Evolutionary conservation across 1,140 invertebrate species (phyloP), one percentile per base, ranked within the genome.

Genomic region (Lasioglossum albipes): DNA sequence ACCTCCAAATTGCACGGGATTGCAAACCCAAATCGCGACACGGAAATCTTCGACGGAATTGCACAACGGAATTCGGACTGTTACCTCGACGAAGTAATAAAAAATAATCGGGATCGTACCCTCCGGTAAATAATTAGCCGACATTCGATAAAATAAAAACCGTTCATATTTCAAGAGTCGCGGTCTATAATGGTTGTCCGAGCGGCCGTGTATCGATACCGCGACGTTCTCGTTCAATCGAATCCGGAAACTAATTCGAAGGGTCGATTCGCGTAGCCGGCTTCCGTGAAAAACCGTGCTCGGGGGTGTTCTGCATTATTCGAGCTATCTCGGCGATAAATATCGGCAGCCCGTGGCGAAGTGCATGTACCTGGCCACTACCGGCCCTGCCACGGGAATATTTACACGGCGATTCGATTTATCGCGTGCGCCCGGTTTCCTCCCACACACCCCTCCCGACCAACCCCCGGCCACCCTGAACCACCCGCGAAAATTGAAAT

Each of bases 171-270:
- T 36, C 36, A 36, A 36, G 36, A 36, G 36, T 36, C 36, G 36
- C 3, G 36, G 36, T 5, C 36, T 36, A 36, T 36, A 36, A 5
- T 36, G 36, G 36, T 36, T 36, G 36, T 36, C 5, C 36, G 5
- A 36, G 36, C 36, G 36, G 36, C 36, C 36, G 36, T 36, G 36
- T 36, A 36, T 36, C 36, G 36, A 5, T 4, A 36, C 36, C 36
- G 36, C 36, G 36, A 36, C 36, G 36, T 36, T 5, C 36, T 36
- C 76, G 67, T 64, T 83, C 74, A 66, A 86, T 84, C 87, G 84
- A 79, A 82, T 80, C 64, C 70, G 74, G 69, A 72, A 88, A 83
- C 87, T 86, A 86, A 88, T 87, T 87, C 64, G 79, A 89, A 83
- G 79, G 36, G 54, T 85, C 84, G 80, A 76, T 52, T 75, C 75